phyloP scores from a whole-genome alignment of 2,797 vertebrate genomes.

The Hozukius guyotensis region DNA sequence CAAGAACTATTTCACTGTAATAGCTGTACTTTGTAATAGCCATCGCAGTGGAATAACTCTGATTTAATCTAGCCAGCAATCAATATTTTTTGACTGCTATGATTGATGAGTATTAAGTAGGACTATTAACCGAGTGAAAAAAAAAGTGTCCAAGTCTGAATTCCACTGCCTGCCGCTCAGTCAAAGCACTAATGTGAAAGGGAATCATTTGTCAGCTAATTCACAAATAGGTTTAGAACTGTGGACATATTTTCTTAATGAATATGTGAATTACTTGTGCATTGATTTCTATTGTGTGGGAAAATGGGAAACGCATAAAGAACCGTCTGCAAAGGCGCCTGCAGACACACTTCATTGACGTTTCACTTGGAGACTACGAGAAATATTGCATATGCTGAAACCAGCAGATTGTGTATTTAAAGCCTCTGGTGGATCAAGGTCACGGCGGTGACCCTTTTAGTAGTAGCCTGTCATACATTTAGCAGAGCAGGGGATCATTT shows the following conservation, averaged over 20 bases:
- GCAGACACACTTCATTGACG: constrained; percentile 78
- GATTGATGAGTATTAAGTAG: constrained; percentile 84
- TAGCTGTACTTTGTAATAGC: constrained; percentile 81
- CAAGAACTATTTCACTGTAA: constrained; percentile 77
- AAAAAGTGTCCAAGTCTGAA: constrained; percentile 77
- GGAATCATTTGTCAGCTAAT: constrained; percentile 82
- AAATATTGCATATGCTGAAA: constrained; percentile 82
- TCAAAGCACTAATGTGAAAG: constrained; percentile 78
- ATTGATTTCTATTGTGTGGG: constrained; percentile 84
- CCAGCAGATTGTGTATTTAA: constrained; percentile 78
- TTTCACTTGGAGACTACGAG: constrained; percentile 74
- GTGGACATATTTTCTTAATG: constrained; percentile 82
- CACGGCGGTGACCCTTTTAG: constrained; percentile 82
- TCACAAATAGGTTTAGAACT: constrained; percentile 79
- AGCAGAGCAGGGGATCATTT: constrained; percentile 79
- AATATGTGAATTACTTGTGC: constrained; percentile 84
- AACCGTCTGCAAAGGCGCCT: constrained; percentile 61
- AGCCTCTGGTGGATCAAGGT: constrained; percentile 80
- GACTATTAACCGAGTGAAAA: constrained; percentile 78
- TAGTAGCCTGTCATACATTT: constrained; percentile 79
- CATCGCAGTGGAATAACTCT: constrained; percentile 80
- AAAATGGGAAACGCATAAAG: constrained; percentile 78
- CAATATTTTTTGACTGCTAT: constrained; percentile 83
- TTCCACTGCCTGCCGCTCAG: constrained; percentile 66
- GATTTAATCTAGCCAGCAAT: constrained; percentile 83